Base-by-base conservation (phyloP, 2,113 vertebrate genomes). In the Nansenia antarctica region DNA sequence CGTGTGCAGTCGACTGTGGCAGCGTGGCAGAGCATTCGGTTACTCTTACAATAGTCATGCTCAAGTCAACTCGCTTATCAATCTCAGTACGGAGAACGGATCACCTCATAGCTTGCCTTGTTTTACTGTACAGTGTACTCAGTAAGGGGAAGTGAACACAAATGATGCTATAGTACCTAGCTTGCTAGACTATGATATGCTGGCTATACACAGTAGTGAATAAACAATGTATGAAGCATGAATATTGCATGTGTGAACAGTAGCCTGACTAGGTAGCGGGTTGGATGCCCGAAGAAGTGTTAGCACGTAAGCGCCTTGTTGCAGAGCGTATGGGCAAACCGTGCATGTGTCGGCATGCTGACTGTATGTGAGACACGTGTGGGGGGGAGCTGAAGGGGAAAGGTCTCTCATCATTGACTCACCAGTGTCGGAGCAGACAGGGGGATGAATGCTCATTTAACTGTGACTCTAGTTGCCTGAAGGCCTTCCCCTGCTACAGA, bases 211-310 rank as follows among this genome's bases (percentile, higher is more conserved):
- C n/a, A 62, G 72, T 83, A 80, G 73, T 70, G 47, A 70, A 82
- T 86, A 65, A 88, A 84, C 70, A 82, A 85, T 87, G 79, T 65
- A 87, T 84, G 76, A 80, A 26, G 60, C 85, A 86, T 89, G 69
- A 82, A 87, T 89, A 86, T 86, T 89, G 76, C 62, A 89, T 79
- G 76, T 39, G 2, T 3, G 5, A 39, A 39, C 37, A 1, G 37
- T 15, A 14, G 12, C 37, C 11, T 42, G 9, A 14, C n/a, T n/a
- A n/a, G 37, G 37, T 12, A n/a, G 1, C 12, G 11, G 37, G 11
- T 12, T 42, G 37, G 37, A n/a, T 42, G 37, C 9, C 37, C 37
- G 37, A 42, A n/a, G 52, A 27, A 26, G 20, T 3, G 20, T 24
- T 54, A 54, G 52, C 15, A 30, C 12, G 7, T 29, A 29, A 15